phyloP scores from a whole-genome alignment of 2,888 invertebrate species.

The Trachelus tabidus region DNA sequence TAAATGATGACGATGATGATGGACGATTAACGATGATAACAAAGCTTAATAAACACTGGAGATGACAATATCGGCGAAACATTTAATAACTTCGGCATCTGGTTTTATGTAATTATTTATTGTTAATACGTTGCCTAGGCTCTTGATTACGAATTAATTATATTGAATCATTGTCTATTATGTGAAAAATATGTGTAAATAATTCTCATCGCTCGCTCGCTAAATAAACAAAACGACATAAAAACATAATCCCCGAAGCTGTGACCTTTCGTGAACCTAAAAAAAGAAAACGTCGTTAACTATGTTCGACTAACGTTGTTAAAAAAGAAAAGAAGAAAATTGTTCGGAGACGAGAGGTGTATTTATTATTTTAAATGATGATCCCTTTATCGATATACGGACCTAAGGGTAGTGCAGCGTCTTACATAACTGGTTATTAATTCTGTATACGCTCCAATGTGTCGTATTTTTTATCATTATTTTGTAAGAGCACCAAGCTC shows the following conservation, averaged over 20 bases:
- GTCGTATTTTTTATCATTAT: neutral
- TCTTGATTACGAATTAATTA: constrained; percentile 41
- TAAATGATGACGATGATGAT: too few relatives aligned
- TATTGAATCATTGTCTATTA: constrained; percentile 39
- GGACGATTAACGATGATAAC: neutral
- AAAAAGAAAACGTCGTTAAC: constrained; percentile 20
- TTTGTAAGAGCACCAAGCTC: neutral
- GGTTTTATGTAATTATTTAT: constrained; percentile 37
- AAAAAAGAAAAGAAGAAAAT: neutral
- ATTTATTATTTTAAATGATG: neutral
- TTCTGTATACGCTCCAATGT: neutral
- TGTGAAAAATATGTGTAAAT: constrained; percentile 49
- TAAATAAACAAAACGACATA: constrained; percentile 44
- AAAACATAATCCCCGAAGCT: constrained; percentile 35
- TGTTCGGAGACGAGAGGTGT: neutral
- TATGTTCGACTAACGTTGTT: neutral
- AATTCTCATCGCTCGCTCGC: constrained; percentile 49
- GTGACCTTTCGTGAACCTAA: constrained; percentile 51
- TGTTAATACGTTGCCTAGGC: constrained; percentile 44
- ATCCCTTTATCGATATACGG: neutral
- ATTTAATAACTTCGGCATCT: neutral
- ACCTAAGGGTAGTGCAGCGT: neutral
- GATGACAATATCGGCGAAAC: neutral
- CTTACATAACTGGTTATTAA: neutral
- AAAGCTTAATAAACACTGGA: neutral